Conservation (phyloP, 2,888 invertebrate species). For the Macaria notata region DNA sequence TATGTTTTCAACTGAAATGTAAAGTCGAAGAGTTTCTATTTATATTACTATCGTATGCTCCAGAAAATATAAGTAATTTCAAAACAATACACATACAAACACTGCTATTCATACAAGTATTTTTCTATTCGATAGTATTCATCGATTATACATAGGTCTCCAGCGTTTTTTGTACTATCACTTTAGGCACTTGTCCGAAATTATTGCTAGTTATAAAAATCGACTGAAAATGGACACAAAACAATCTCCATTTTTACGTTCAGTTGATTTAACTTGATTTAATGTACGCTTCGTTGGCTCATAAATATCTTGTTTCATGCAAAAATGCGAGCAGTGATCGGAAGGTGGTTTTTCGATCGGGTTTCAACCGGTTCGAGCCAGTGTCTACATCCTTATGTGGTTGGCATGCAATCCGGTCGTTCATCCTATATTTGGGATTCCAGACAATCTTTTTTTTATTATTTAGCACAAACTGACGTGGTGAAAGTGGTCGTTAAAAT, state of each 20-base stretch:
- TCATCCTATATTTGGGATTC: conserved; percentile 44
- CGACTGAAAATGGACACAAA: too few relatives aligned
- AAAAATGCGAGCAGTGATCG: conserved; percentile 58
- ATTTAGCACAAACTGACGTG: conserved; percentile 3
- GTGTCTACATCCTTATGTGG: conserved; percentile 33
- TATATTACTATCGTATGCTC: too few relatives aligned
- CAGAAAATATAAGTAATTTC: too few relatives aligned
- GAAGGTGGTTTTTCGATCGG: conserved; percentile 49
- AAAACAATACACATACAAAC: too few relatives aligned
- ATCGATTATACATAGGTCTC: too few relatives aligned
- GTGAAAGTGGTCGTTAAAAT: conserved; percentile 23
- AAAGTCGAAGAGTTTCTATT: too few relatives aligned
- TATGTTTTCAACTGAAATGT: too few relatives aligned
- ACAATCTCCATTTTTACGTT: too few relatives aligned
- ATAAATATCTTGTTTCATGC: conserved; percentile 62
- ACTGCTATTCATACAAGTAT: too few relatives aligned
- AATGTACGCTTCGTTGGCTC: conserved; percentile 37
- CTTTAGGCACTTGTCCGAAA: too few relatives aligned
- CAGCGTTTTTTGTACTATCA: too few relatives aligned
- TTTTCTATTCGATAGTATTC: too few relatives aligned
- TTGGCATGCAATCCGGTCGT: conserved; percentile 46
- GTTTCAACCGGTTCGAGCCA: conserved; percentile 59
- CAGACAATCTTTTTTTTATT: conserved; percentile 34
- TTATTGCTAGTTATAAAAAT: background rate
- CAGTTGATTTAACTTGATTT: conserved; percentile 34